These are phyloP conservation scores for Nasonia longicornis DNA, from an alignment of 1,140 invertebrate genomes.

Conservation along the genomic window DNA sequence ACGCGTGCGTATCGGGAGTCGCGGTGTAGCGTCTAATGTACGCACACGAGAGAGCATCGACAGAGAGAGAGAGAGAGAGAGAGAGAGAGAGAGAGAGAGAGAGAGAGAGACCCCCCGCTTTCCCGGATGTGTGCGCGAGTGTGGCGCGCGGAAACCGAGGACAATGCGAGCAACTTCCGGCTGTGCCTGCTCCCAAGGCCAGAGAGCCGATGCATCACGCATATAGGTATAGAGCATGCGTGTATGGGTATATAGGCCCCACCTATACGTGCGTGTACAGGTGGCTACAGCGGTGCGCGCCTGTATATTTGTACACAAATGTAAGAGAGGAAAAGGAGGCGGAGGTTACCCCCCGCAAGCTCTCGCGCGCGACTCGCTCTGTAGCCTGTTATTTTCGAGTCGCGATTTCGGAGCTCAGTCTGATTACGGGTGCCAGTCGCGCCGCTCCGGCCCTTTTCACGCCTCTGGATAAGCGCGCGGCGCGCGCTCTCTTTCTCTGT, in stretches of 20 bases:
- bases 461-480: background rate
- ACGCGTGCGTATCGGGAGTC: background rate
- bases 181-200: slow-evolving; percentile 58
- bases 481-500: no score
- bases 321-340: slow-evolving; percentile 15
- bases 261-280: slow-evolving; percentile 14
- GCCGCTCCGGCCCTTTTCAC: slow-evolving; percentile 43
- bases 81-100: slow-evolving; percentile 37
- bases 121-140: slow-evolving; percentile 63
- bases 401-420: slow-evolving; percentile 56
- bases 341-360: slow-evolving; percentile 44
- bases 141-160: slow-evolving; percentile 60
- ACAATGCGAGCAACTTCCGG: slow-evolving; percentile 64
- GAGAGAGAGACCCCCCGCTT: slow-evolving; percentile 53
- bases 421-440: slow-evolving; percentile 67
- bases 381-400: slow-evolving; percentile 32
- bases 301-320: slow-evolving; percentile 26
- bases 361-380: slow-evolving; percentile 46
- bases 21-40: slow-evolving; percentile 39
- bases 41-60: slow-evolving; percentile 46
- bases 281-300: background rate
- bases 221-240: background rate
- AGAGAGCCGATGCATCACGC: slow-evolving; percentile 47
- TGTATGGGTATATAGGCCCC: slow-evolving; percentile 43
- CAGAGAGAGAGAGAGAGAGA: slow-evolving; percentile 38